These are phyloP conservation scores for Oppia nitens DNA, from an alignment of 1,140 invertebrate species.

Conservation along the genomic window DNA sequence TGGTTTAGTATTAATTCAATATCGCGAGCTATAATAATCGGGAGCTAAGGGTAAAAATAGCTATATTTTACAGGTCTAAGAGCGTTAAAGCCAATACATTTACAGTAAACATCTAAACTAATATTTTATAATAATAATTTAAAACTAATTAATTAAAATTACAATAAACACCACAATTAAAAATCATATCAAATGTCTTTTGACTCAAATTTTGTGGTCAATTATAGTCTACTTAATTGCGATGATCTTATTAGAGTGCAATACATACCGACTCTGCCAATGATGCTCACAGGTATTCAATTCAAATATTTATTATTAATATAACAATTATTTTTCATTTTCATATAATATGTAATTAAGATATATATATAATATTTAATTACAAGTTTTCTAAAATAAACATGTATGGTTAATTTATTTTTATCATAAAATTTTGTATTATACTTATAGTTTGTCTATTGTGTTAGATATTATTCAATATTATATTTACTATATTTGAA, in stretches of 20 bases:
- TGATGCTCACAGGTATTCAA: conserved; percentile 7
- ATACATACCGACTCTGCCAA: conserved; percentile 11
- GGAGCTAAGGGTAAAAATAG: too few species aligned
- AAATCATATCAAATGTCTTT: background rate
- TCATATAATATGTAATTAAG: background rate
- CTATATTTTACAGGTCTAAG: too few species aligned
- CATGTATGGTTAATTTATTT: background rate
- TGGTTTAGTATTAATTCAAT: too few species aligned
- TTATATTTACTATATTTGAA: background rate
- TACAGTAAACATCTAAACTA: too few species aligned
- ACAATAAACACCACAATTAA: too few species aligned
- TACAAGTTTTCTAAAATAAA: background rate
- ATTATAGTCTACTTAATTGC: conserved; percentile 4
- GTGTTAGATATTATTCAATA: background rate
- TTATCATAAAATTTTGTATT: background rate
- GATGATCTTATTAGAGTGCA: conserved; percentile 12
- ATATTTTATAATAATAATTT: too few species aligned
- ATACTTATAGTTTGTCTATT: background rate
- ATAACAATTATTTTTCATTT: background rate
- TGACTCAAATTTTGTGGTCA: background rate
- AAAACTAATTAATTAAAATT: too few species aligned
- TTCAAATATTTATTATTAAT: background rate
- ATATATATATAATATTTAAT: background rate
- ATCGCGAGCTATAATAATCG: too few species aligned
- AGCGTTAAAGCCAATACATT: too few species aligned